Base-by-base conservation (phyloP, 2,797 vertebrate species). In the Crenuchus spilurus region DNA sequence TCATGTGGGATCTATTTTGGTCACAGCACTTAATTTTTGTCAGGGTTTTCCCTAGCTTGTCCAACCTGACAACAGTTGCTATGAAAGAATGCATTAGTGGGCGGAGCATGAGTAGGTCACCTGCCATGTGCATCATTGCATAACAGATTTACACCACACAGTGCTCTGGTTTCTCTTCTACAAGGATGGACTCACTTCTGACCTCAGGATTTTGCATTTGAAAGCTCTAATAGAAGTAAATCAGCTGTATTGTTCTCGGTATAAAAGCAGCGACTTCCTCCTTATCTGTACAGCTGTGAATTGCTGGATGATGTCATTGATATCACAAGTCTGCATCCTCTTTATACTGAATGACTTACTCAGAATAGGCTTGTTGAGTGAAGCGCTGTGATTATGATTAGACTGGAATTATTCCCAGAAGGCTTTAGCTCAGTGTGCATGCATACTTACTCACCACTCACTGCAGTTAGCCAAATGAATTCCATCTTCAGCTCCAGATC, bases 401-500 rank as follows among this genome's bases (percentile, higher is more conserved):
- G 20, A n/a, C 60, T 26, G 39, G 39, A 65, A 55, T 46, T 26
- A 22, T 37, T 54, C 51, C 28, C 30, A 65, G 14, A 7, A 64
- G 22, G 13, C 42, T 16, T 60, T 22, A 13, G 20, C 48, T 26
- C 20, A 8, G 57, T 4, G 13, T 35, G 16, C 20, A 1, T 58
- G 24, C 20, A 61, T 18, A 33, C 20, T 65, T 31, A 60, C 44
- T 5, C 18, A 24, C 33, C 6, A 7, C 35, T 31, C 9, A n/a
- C 41, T 49, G 30, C 51, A 41, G 31, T 52, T 44, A 57, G 28
- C 14, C 72, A 57, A 71, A 76, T 76, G 51, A 76, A 71, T 66
- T 42, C 63, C 11, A 6, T 66, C 44, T 51, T 44, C 20, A 14
- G 3, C 42, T 58, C 31, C 3, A 39, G 48, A 64, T 63, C 33